phyloP scores from a whole-genome alignment of 2,113 vertebrate genomes.

The Boleophthalmus pectinirostris region DNA sequence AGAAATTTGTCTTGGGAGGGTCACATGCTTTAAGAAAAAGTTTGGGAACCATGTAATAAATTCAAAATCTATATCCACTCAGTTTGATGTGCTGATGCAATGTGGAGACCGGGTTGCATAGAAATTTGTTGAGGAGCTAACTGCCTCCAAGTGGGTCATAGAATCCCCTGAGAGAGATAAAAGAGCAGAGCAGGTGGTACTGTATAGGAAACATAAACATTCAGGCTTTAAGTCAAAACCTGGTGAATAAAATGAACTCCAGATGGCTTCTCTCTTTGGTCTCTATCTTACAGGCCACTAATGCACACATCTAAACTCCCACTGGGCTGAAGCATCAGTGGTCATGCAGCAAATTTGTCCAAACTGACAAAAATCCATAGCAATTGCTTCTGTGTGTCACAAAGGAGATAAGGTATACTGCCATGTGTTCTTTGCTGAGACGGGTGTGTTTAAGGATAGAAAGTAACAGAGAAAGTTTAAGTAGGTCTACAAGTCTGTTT shows the following conservation, averaged over 20 bases:
- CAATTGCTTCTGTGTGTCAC: neutral
- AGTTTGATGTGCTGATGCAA: neutral
- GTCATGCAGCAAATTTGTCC: slow-evolving; percentile 12
- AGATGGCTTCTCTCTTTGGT: neutral
- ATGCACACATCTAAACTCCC: neutral
- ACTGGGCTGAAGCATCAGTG: neutral
- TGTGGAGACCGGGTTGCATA: neutral
- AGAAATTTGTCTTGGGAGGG: too few species aligned
- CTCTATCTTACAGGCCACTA: neutral
- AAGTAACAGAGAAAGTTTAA: neutral
- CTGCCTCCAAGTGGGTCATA: slow-evolving; percentile 22
- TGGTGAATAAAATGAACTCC: slow-evolving; percentile 11
- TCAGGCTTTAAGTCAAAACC: slow-evolving; percentile 7
- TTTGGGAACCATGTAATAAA: neutral
- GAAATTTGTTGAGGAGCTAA: neutral
- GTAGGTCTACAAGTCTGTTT: too few species aligned
- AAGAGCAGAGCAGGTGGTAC: slow-evolving; percentile 7
- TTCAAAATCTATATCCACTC: neutral
- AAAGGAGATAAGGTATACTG: neutral
- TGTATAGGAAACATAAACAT: slow-evolving; percentile 1
- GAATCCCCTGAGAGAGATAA: slow-evolving; percentile 21
- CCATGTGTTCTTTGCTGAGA: neutral
- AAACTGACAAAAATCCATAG: slow-evolving; percentile 2
- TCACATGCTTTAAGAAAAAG: too few species aligned
- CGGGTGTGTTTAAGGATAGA: neutral